Conservation (phyloP, 2,797 vertebrate species). For the Mormyrus proboscirostris region DNA sequence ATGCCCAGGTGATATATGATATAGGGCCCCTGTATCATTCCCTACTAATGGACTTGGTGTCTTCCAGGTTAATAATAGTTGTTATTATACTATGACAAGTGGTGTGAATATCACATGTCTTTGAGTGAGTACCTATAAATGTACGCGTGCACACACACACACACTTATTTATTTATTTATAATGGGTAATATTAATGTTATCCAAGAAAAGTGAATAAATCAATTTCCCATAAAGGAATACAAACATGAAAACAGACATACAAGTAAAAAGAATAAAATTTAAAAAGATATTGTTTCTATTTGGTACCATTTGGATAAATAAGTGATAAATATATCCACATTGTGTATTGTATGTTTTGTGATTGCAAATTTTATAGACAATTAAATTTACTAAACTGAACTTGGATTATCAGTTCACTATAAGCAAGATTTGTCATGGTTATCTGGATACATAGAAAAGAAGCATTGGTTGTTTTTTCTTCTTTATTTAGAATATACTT, state of each 20-base stretch:
- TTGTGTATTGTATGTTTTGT: neutral
- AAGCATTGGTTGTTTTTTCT: neutral
- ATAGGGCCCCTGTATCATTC: neutral
- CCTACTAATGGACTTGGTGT: neutral
- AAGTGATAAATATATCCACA: neutral
- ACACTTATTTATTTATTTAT: neutral
- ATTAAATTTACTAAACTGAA: neutral
- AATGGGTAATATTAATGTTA: neutral
- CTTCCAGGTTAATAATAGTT: constrained; percentile 6
- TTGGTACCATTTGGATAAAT: neutral
- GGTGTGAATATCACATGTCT: constrained; percentile 7
- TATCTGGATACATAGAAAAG: neutral
- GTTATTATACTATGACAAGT: neutral
- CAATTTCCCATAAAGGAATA: neutral
- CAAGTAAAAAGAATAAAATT: neutral
- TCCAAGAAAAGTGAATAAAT: neutral
- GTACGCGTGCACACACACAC: no score
- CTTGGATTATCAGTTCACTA: neutral
- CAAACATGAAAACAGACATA: neutral
- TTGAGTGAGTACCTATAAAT: constrained; percentile 1
- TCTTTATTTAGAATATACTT: neutral
- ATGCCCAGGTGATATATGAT: neutral
- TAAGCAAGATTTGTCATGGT: neutral
- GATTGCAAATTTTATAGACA: neutral
- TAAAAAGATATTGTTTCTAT: neutral